phyloP scores from a whole-genome alignment of 2,888 invertebrate species.

The Athetis lepigone region DNA sequence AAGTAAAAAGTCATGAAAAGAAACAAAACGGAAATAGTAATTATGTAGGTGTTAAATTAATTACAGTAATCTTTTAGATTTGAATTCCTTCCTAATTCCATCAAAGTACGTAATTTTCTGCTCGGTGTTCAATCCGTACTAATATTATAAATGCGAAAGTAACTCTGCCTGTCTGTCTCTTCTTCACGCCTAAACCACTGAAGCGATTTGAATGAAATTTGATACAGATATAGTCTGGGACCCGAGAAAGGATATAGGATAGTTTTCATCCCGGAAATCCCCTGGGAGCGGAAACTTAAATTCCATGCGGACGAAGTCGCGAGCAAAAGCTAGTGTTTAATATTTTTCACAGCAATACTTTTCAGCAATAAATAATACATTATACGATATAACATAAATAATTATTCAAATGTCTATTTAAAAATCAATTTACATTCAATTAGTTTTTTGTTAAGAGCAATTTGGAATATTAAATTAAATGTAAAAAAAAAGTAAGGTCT shows the following conservation, averaged over 20 bases:
- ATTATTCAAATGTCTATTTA: constrained; percentile 22
- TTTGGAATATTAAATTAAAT: constrained; percentile 20
- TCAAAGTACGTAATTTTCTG: background rate
- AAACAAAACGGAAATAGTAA: background rate
- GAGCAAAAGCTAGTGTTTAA: too few relatives aligned
- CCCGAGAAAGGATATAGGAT: too few relatives aligned
- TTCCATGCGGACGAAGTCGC: too few relatives aligned
- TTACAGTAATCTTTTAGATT: background rate
- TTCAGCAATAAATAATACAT: background rate
- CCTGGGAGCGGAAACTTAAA: too few relatives aligned
- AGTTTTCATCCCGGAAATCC: too few relatives aligned
- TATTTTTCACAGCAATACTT: too few relatives aligned
- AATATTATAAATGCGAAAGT: too few relatives aligned
- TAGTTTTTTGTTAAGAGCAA: constrained; percentile 25
- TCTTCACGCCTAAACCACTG: too few relatives aligned
- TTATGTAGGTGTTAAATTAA: background rate
- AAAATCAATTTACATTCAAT: constrained; percentile 42
- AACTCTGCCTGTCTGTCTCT: too few relatives aligned
- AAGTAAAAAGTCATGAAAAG: background rate
- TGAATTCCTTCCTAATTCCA: background rate
- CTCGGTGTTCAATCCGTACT: background rate
- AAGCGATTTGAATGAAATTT: too few relatives aligned
- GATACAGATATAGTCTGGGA: too few relatives aligned
- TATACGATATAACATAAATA: constrained; percentile 8
- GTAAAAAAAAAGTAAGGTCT: constrained; percentile 11